Evolutionary conservation across 1,140 invertebrate species (phyloP), one percentile per base, ranked within the genome.

Genomic region (Drosophila jambulina): DNA sequence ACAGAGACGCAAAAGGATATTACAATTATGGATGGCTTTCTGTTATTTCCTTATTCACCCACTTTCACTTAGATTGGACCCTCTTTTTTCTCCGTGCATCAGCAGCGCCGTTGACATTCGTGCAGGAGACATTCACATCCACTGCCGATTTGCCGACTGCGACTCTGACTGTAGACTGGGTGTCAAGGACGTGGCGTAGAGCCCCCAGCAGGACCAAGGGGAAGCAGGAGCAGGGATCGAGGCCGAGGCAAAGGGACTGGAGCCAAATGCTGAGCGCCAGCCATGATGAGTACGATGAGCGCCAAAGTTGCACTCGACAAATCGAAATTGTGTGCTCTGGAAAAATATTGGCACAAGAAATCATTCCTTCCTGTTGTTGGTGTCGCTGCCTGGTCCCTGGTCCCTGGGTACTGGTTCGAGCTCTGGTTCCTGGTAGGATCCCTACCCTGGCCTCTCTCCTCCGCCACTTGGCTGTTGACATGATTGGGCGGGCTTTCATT

Each of bases 291-390:
- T 82, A 90, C 82, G 86, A 87, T 91, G 86, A 91, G 86, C 85
- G 85, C 85, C 85, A 90, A 90, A 90, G 85, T 90, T 90, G 85
- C 91, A 92, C 91, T 92, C 91, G 91, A 92, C 91, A 92, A 92
- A 92, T 92, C 91, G 91, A 92, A 92, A 92, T 92, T 92, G 91
- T 92, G 91, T 92, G 84, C 91, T 86, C 82, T 92, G 91, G 91
- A 78, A 92, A 92, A 92, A 92, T 92, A 92, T 92, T 92, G 91
- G 91, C 91, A 92, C 91, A 92, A 92, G 91, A 92, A 92, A 92
- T 92, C 91, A 92, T 92, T 92, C 87, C 82, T 91, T 91, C 87
- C 87, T 91, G 87, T 83, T 87, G 85, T 88, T 90, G 85, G 72
- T 87, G 83, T 87, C 83, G 82, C 87, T 78, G 62, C 36, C 75